Evolutionary conservation across 1,140 invertebrate genomes (phyloP).

Genomic region (Zaprionus tsacasi): DNA sequence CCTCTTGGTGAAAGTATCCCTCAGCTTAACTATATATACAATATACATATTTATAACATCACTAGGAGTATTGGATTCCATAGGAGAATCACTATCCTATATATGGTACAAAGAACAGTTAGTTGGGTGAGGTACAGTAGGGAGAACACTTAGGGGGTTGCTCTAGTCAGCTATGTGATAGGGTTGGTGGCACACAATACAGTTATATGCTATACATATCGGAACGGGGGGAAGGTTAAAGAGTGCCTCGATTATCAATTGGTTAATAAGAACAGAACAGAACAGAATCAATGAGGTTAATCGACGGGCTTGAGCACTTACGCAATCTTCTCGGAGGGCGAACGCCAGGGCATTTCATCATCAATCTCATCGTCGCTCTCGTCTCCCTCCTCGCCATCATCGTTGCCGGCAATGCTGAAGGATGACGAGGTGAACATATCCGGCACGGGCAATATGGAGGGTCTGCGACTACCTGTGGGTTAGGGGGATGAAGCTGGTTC

Average conservation of each 20-base stretch:
- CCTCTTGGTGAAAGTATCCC: neutral
- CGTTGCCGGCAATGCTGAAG: constrained; percentile 89
- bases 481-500: neutral
- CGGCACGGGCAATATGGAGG: constrained; percentile 94
- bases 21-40: neutral
- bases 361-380: constrained; percentile 95
- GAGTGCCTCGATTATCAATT: constrained; percentile 55
- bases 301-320: constrained; percentile 85
- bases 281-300: constrained; percentile 1
- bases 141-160: constrained; percentile 39
- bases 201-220: constrained; percentile 42
- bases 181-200: constrained; percentile 37
- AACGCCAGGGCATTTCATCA: constrained; percentile 94
- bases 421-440: constrained; percentile 93
- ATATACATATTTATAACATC: neutral
- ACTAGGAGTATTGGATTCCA: neutral
- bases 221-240: constrained; percentile 24
- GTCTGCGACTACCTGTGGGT: constrained; percentile 89
- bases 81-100: constrained; percentile 8
- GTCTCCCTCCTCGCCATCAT: constrained; percentile 90
- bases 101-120: constrained; percentile 44
- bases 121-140: constrained; percentile 22
- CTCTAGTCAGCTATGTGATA: constrained; percentile 12
- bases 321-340: constrained; percentile 95
- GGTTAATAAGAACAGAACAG: constrained; percentile 16